Evolutionary conservation across 2,797 vertebrate genomes (phyloP).

Genomic region (Anguilla megastoma): DNA sequence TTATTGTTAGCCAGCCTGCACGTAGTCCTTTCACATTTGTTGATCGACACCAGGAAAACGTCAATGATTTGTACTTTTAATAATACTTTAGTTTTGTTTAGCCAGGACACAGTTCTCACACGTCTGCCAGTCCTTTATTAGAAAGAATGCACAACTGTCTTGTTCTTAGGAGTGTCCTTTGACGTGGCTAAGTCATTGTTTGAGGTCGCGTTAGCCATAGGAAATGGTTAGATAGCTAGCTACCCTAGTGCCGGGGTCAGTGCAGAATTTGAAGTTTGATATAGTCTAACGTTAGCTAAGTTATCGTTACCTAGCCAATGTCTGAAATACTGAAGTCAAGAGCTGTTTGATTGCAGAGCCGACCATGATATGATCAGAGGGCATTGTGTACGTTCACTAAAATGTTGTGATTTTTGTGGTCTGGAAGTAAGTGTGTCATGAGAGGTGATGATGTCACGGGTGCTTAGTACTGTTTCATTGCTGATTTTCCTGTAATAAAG

Average conservation of each 20-base stretch:
- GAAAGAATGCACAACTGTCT: background rate
- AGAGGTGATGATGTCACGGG: background rate
- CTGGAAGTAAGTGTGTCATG: background rate
- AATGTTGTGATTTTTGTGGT: background rate
- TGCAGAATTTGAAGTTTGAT: too few relatives aligned
- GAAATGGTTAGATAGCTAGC: background rate
- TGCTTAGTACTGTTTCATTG: background rate
- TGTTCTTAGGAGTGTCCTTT: background rate
- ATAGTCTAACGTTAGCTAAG: too few relatives aligned
- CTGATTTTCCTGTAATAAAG: conserved; percentile 4
- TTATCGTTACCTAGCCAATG: background rate
- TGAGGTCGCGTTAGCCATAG: background rate
- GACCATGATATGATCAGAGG: background rate
- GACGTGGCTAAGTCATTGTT: background rate
- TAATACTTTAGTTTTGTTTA: background rate
- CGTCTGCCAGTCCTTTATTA: background rate
- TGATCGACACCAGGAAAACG: background rate
- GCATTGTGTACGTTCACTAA: background rate
- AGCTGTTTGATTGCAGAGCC: background rate
- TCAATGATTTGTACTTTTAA: background rate
- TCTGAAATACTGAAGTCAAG: background rate
- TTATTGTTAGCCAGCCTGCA: background rate
- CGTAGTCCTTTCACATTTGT: background rate
- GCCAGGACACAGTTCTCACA: background rate
- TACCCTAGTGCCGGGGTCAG: too few relatives aligned